Percentiles rank a stretch among this genome's conserved stretches.
These are phyloP conservation scores for Onychorhynchus coronatus DNA, from an alignment of 2,113 vertebrate genomes.

Conservation along the genomic window DNA sequence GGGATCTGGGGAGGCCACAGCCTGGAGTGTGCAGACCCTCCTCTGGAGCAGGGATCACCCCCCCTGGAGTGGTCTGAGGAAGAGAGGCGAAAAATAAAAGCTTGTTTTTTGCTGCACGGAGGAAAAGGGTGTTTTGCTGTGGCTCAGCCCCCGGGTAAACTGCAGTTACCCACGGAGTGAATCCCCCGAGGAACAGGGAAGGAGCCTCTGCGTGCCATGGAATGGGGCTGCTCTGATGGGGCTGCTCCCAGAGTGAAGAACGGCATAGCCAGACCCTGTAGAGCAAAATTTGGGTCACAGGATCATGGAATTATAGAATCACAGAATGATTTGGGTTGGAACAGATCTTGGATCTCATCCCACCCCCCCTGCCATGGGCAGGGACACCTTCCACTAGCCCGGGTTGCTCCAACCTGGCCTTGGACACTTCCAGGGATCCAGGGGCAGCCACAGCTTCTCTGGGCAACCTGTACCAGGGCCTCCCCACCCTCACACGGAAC, in stretches of 20 bases:
- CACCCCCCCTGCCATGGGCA: background rate
- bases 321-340: background rate
- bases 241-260: accelerated
- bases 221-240: accelerated
- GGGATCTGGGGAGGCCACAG: background rate
- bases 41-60: background rate
- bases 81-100: background rate
- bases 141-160: background rate
- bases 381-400: background rate
- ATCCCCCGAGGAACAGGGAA: background rate
- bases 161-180: background rate
- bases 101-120: background rate
- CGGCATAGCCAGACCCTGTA: background rate
- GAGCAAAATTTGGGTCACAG: accelerated
- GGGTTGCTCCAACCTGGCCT: background rate
- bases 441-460: background rate
- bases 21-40: background rate
- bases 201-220: background rate
- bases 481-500: background rate
- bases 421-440: background rate
- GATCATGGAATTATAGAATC: background rate
- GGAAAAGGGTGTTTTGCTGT: background rate
- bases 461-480: background rate
- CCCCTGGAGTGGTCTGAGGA: background rate
- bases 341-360: background rate